phyloP scores from a whole-genome alignment of 1,140 invertebrate genomes.

The Vanessa tameamea region DNA sequence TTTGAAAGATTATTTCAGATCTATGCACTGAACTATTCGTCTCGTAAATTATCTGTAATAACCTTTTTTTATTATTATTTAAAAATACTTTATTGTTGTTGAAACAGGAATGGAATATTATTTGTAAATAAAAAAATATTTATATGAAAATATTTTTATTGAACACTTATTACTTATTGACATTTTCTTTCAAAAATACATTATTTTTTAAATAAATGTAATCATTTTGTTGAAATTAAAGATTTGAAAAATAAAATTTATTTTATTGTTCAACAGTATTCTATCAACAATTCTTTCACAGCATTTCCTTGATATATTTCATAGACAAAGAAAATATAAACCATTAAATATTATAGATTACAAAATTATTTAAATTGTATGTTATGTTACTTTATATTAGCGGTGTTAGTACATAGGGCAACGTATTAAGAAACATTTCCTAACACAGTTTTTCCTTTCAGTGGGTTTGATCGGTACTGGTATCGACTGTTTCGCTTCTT shows the following conservation, averaged over 20 bases:
- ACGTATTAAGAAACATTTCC: slow-evolving; percentile 8
- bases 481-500: slow-evolving; percentile 69
- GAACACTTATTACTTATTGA: background rate
- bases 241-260: background rate
- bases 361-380: background rate
- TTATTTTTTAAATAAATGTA: background rate
- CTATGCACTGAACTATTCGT: background rate
- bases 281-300: background rate
- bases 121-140: background rate
- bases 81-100: background rate
- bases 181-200: background rate
- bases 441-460: slow-evolving; percentile 45
- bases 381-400: background rate
- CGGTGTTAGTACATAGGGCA: background rate
- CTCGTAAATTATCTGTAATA: slow-evolving; percentile 3
- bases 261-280: background rate
- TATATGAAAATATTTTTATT: background rate
- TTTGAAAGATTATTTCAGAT: slow-evolving; percentile 2
- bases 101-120: background rate
- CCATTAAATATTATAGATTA: too few relatives aligned
- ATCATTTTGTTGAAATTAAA: slow-evolving; percentile 4
- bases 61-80: background rate
- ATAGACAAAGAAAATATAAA: background rate
- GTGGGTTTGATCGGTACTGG: slow-evolving; percentile 67
- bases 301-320: background rate